phyloP scores from a whole-genome alignment of 2,113 vertebrate species.

The Neotoma lepida region DNA sequence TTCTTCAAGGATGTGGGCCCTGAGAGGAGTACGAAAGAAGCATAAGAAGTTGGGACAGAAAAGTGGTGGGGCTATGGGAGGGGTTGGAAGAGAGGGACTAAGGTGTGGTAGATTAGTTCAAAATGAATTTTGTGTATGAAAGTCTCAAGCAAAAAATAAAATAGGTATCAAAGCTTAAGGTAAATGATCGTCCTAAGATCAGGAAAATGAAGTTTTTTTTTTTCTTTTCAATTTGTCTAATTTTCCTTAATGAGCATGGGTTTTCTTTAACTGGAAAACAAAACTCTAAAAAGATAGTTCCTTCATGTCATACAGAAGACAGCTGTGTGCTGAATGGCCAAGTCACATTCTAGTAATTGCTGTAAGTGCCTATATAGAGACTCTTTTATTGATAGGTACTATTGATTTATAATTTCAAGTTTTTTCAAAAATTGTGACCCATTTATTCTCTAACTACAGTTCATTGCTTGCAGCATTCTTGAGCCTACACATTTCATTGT shows the following conservation, averaged over 20 bases:
- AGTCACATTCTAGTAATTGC: constrained; percentile 23
- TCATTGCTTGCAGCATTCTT: not conserved
- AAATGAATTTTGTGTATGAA: not conserved
- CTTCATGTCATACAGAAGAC: constrained; percentile 12
- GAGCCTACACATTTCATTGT: constrained; percentile 35
- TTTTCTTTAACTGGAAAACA: constrained; percentile 26
- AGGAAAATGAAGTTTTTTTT: not conserved
- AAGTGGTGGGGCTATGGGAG: not conserved
- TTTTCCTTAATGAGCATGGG: not conserved
- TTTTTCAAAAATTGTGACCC: constrained; percentile 11
- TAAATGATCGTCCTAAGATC: not conserved
- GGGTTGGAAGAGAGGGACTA: not conserved
- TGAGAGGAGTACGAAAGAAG: not conserved
- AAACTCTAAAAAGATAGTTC: constrained; percentile 7
- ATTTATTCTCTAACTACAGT: constrained; percentile 39
- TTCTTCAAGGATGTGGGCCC: not conserved
- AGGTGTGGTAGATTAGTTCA: not conserved
- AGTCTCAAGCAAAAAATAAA: not conserved
- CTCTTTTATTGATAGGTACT: not conserved
- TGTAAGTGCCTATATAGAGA: not conserved
- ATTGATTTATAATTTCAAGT: constrained; percentile 29
- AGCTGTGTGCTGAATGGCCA: not conserved
- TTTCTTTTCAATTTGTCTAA: constrained; percentile 1
- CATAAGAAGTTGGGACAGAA: not conserved
- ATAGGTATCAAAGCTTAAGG: no score